Conservation (phyloP, 53 echinoderm and acorn worm species). For the Zoroaster sp. region DNA sequence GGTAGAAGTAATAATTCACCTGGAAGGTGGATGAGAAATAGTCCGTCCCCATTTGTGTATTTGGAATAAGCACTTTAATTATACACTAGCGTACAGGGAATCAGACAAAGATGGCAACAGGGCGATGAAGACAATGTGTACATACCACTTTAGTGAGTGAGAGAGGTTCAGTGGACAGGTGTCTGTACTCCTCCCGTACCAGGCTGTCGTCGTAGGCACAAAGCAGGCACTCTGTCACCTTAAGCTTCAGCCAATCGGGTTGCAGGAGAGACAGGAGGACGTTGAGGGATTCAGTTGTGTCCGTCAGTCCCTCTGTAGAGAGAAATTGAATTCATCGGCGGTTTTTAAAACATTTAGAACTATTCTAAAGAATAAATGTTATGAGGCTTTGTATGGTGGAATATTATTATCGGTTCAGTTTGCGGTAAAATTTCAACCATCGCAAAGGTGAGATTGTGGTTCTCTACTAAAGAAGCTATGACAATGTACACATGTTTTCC, state of each 20-base stretch:
- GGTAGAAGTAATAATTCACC: slow-evolving; percentile 86
- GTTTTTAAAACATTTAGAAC: background rate
- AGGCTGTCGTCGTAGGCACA: slow-evolving; percentile 66
- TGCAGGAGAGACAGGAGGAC: slow-evolving; percentile 67
- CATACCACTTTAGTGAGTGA: slow-evolving; percentile 82
- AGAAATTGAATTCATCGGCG: background rate
- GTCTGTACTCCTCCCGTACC: slow-evolving; percentile 35
- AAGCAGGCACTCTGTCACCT: slow-evolving; percentile 65
- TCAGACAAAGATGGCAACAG: no score
- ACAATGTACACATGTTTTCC: no score
- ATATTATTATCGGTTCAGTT: no score
- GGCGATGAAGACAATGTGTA: background rate
- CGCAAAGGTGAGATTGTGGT: no score
- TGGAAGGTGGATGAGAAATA: slow-evolving; percentile 1
- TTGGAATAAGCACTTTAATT: no score
- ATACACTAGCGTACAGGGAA: no score
- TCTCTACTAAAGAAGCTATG: no score
- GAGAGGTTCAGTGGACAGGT: slow-evolving; percentile 45
- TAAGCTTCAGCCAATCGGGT: slow-evolving; percentile 81
- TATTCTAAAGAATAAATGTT: background rate
- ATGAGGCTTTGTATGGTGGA: no score
- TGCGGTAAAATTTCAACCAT: no score
- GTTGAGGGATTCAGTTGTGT: slow-evolving; percentile 44
- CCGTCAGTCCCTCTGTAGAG: slow-evolving; percentile 63
- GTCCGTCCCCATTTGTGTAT: no score